A percentile compares a stretch with the other conserved stretches of the same genome.
Conservation (phyloP, 1,140 invertebrate genomes). For the Phthorimaea operculella region DNA sequence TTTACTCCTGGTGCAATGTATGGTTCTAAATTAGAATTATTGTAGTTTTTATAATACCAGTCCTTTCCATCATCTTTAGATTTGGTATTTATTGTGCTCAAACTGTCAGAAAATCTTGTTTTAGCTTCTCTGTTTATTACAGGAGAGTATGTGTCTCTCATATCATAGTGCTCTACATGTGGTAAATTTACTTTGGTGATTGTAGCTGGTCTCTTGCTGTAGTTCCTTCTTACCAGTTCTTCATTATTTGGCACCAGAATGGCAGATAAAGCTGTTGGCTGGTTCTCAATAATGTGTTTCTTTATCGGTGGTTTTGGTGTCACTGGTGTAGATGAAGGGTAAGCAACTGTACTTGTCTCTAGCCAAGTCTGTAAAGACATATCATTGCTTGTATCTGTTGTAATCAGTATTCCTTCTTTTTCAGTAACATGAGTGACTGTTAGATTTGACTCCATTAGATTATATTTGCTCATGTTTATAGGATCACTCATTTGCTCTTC, state of each 20-base stretch:
- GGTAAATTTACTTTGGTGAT: slow-evolving; percentile 59
- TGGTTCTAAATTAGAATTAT: slow-evolving; percentile 75
- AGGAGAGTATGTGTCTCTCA: slow-evolving; percentile 37
- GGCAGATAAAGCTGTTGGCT: slow-evolving; percentile 48
- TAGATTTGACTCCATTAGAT: slow-evolving; percentile 55
- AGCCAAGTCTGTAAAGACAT: slow-evolving; percentile 52
- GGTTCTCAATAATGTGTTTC: slow-evolving; percentile 42
- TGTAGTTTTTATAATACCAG: slow-evolving; percentile 85
- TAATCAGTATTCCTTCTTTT: slow-evolving; percentile 53
- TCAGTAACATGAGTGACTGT: slow-evolving; percentile 54
- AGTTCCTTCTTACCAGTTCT: slow-evolving; percentile 33
- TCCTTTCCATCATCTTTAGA: slow-evolving; percentile 69
- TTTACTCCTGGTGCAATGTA: slow-evolving; percentile 69
- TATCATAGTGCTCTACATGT: slow-evolving; percentile 46
- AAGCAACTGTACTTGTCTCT: slow-evolving; percentile 38
- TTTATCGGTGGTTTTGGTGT: slow-evolving; percentile 36
- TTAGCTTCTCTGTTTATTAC: slow-evolving; percentile 58
- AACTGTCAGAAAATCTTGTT: slow-evolving; percentile 51
- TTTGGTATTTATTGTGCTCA: slow-evolving; percentile 33
- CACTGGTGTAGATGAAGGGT: slow-evolving; percentile 23
- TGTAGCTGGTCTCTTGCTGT: slow-evolving; percentile 44
- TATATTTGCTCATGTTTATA: slow-evolving; percentile 46
- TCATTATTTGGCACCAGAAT: slow-evolving; percentile 41
- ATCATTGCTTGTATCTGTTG: slow-evolving; percentile 56
- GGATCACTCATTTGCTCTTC: slow-evolving; percentile 50